Evolutionary conservation across 2,113 vertebrate species (phyloP).

Genomic region (Cranoglanis bouderius): DNA sequence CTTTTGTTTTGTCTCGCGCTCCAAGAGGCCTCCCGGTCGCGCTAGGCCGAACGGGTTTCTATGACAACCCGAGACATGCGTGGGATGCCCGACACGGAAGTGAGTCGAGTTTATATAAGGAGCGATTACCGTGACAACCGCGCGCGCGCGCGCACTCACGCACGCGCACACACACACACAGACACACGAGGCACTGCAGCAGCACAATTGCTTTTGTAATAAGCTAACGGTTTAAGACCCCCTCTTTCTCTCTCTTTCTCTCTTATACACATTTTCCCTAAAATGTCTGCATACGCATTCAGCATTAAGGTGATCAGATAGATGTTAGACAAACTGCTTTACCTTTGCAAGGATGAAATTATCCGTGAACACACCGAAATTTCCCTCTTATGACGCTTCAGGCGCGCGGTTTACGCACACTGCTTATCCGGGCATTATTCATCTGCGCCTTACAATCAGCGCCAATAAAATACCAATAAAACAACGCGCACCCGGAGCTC

Average conservation of each 20-base stretch:
- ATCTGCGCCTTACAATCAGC: background rate
- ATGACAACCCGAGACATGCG: slow-evolving; percentile 54
- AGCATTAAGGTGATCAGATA: background rate
- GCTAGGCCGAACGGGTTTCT: slow-evolving; percentile 47
- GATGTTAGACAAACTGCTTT: background rate
- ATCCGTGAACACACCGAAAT: background rate
- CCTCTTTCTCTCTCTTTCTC: background rate
- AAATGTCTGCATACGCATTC: background rate
- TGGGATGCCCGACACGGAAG: slow-evolving; percentile 54
- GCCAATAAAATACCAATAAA: no score
- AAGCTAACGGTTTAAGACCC: background rate
- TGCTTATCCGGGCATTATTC: background rate
- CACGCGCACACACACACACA: slow-evolving; percentile 14
- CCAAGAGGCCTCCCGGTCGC: slow-evolving; percentile 37
- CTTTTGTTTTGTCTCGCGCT: slow-evolving; percentile 51
- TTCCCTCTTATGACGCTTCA: background rate
- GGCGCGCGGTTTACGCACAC: background rate
- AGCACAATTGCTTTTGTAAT: slow-evolving; percentile 1
- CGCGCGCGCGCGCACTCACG: background rate
- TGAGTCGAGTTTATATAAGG: slow-evolving; percentile 51
- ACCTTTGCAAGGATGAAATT: background rate
- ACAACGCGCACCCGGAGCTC: background rate
- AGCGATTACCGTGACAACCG: slow-evolving; percentile 37
- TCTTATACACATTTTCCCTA: background rate
- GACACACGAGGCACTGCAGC: slow-evolving; percentile 5